Evolutionary conservation across 2,888 invertebrate genomes (phyloP), one percentile per base, ranked within the genome.

Genomic region (Drosophila longiperda): DNA sequence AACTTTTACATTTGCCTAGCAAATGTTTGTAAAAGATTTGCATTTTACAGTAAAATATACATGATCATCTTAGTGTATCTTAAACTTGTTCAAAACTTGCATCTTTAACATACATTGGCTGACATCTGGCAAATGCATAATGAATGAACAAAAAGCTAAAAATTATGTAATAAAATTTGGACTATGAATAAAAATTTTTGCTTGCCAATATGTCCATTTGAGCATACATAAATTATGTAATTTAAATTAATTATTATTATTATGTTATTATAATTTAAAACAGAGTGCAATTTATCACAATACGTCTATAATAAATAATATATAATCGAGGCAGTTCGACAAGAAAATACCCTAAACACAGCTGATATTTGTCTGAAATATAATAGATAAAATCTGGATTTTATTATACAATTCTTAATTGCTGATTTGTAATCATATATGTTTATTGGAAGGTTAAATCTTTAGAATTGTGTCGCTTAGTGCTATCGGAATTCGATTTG

Each of bases 1-100:
- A 36, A 32, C 40, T n/a, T 57, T 57, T 32, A 15, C 55, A 57
- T 57, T 32, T 45, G 45, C 8, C 20, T 45, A 15, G n/a, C 3
- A 20, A 57, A 5, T 29, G 40, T 15, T 42, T 40, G 23, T 17
- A 23, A 36, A 1, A 12, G 7, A 2, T 42, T 20, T 23, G 23
- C 45, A 23, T 20, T 23, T 8, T 23, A 7, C 45, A 55, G 26
- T 36, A 23, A 38, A 26, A 26, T 36, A 36, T 29, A 6, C 6
- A 29, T 29, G 29, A 29, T 6, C 29, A 29, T 29, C 29, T 29
- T 29, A 29, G 29, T 29, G 29, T 29, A 26, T 26, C 36, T 54
- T 17, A 26, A 38, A 2, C n/a, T 2, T 12, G 38, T 8, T 1
- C 2, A 17, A 38, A 55, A 55, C 36, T 38, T 12, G 0, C 23